A percentile compares a stretch with the other conserved stretches of the same genome.
These are phyloP conservation scores for Melanotaenia boesemani DNA, from an alignment of 2,797 vertebrate species.

Conservation along the genomic window DNA sequence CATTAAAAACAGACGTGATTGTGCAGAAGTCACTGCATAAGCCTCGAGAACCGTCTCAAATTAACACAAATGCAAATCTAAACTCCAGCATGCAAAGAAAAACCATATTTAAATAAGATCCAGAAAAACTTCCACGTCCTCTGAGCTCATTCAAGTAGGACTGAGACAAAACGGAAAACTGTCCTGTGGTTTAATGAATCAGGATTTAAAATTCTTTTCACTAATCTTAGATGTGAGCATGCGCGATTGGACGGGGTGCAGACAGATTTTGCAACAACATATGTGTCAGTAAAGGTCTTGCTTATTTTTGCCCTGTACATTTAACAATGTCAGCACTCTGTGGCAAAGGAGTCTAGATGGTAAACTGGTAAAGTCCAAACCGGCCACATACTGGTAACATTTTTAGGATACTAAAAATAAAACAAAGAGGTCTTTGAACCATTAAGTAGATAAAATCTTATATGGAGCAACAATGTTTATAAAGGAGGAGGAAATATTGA, in stretches of 20 bases:
- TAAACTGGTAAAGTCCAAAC: neutral
- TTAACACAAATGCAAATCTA: neutral
- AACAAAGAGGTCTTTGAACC: neutral
- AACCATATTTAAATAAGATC: neutral
- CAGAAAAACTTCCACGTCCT: neutral
- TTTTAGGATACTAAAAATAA: neutral
- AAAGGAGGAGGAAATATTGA: too few relatives aligned
- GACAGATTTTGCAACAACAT: too few relatives aligned
- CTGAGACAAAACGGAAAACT: neutral
- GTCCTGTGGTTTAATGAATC: neutral
- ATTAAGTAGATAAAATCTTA: neutral
- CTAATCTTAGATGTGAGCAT: neutral
- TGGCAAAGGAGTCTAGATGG: too few relatives aligned
- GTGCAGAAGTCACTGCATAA: neutral
- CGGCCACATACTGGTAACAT: neutral
- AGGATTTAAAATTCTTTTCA: neutral
- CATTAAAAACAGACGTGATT: neutral
- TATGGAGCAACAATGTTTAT: too few relatives aligned
- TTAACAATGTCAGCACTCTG: neutral
- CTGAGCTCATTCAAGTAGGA: neutral
- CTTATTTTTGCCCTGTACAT: neutral
- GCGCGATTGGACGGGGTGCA: neutral
- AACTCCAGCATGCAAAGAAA: neutral
- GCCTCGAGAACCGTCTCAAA: neutral
- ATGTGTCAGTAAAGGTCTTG: neutral